Conservation (phyloP, 1,140 invertebrate species). For the Apis cerana region DNA sequence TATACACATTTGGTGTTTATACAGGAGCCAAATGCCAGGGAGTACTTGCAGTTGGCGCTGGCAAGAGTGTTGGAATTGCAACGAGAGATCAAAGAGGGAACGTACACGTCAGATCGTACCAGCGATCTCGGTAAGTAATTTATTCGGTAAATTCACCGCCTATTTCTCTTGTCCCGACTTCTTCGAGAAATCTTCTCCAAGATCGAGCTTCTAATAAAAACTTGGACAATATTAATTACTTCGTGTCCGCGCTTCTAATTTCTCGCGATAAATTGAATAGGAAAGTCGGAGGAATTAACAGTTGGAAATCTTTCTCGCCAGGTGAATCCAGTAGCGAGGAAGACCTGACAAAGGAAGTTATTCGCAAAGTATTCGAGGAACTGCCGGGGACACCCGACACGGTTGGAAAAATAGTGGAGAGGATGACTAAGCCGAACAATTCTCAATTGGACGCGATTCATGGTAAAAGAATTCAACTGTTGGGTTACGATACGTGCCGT, state of each 20-base stretch:
- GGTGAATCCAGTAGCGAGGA: constrained; percentile 75
- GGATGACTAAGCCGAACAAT: constrained; percentile 47
- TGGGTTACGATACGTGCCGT: constrained; percentile 77
- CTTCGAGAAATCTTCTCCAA: not conserved
- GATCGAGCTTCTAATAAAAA: not conserved
- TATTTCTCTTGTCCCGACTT: not conserved
- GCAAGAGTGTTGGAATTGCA: constrained; percentile 74
- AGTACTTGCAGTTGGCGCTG: constrained; percentile 75
- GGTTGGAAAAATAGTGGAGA: constrained; percentile 45
- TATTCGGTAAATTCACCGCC: not conserved
- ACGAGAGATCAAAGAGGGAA: constrained; percentile 72
- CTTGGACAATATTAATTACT: not conserved
- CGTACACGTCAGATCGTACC: constrained; percentile 67
- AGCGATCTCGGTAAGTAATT: constrained; percentile 73
- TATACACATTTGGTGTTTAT: constrained; percentile 22
- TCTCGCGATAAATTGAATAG: not conserved
- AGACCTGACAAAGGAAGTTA: constrained; percentile 73
- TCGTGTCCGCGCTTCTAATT: not conserved
- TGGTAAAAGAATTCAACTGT: constrained; percentile 73
- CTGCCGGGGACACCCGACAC: constrained; percentile 71
- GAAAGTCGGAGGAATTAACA: not conserved
- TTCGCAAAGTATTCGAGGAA: constrained; percentile 75
- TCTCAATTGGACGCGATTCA: constrained; percentile 65
- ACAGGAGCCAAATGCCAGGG: constrained; percentile 69
- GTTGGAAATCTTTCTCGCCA: constrained; percentile 28